Evolutionary conservation across 2,888 invertebrate species (phyloP), one percentile per base, ranked within the genome.

Genomic region (Halocaridina rubra): DNA sequence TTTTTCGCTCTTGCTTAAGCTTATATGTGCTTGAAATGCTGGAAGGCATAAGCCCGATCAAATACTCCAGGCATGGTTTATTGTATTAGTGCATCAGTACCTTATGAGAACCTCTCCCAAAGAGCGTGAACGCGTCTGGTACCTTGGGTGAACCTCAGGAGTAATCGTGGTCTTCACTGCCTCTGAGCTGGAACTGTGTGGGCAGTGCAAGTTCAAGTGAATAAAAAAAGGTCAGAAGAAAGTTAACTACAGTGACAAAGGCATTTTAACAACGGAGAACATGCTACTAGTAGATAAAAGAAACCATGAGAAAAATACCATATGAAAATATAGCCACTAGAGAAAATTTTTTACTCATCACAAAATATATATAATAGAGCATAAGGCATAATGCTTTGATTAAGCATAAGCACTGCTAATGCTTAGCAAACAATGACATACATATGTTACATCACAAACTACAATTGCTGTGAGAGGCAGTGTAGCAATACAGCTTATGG

Each of bases 161-260:
- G 82, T 72, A 78, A 69, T 78, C 61, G 82, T 32, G 59, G 82
- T 78, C 82, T 82, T 78, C 71, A 71, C 46, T 78, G 77, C 82
- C 78, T 82, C 82, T 78, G 82, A 82, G 78, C 82, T 82, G 82
- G 82, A 82, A 82, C 82, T 82, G 82, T 82, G 79, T 80, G 82
- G 75, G 81, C 75, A 76, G 81, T 82, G 82, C 82, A 82, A 82
- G 82, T 77, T 75, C 82, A 82, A 82, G 82, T 82, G 77, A 82
- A 78, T 69, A 53, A 57, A 32, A 74, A 79, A 72, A 74, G 53
- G 79, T 46, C 19, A 39, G 69, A 57, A 71, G 57, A 29, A 59
- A 69, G 53, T 32, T 57, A 77, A 61, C 39, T 61, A 81, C 75
- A 24, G 80, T 80, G 72, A 72, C 16, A 3, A 67, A 19, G 16